phyloP scores from a whole-genome alignment of 2,888 invertebrate genomes.

The Sturmia bella region DNA sequence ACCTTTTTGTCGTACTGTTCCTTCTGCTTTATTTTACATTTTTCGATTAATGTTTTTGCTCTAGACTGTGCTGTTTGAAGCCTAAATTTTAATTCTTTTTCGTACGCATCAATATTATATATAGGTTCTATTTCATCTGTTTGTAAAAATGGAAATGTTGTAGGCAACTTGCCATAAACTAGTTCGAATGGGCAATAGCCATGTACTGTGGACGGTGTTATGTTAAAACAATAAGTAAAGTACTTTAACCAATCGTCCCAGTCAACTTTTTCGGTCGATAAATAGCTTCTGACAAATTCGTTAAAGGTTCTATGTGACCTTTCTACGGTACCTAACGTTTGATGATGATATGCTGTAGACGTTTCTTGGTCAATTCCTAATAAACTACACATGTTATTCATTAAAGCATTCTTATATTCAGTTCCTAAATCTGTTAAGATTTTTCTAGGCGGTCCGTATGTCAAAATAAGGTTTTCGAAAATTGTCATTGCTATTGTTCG shows the following conservation, averaged over 20 bases:
- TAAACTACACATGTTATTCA: slow-evolving; percentile 17
- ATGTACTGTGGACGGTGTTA: slow-evolving; percentile 26
- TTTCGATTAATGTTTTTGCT: background rate
- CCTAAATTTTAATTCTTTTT: background rate
- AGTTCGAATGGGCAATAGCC: background rate
- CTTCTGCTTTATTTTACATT: background rate
- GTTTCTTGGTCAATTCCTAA: slow-evolving; percentile 3
- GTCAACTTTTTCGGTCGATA: slow-evolving; percentile 44
- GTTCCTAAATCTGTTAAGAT: slow-evolving; percentile 40
- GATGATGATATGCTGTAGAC: slow-evolving; percentile 65
- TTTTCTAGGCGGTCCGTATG: background rate
- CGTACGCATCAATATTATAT: background rate
- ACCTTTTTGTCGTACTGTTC: background rate
- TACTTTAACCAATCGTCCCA: slow-evolving; percentile 62
- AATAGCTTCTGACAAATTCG: slow-evolving; percentile 66
- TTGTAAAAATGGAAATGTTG: background rate
- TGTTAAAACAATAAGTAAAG: slow-evolving; percentile 22
- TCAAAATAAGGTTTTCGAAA: background rate
- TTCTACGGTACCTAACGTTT: slow-evolving; percentile 69
- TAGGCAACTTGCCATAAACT: background rate
- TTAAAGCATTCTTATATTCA: slow-evolving; percentile 62
- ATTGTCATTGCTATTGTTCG: too few relatives aligned
- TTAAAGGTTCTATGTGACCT: slow-evolving; percentile 69
- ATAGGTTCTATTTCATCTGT: background rate
- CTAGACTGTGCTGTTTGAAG: background rate